Evolutionary conservation across 1,140 invertebrate genomes (phyloP).

Genomic region (Phenacoccus solenopsis): DNA sequence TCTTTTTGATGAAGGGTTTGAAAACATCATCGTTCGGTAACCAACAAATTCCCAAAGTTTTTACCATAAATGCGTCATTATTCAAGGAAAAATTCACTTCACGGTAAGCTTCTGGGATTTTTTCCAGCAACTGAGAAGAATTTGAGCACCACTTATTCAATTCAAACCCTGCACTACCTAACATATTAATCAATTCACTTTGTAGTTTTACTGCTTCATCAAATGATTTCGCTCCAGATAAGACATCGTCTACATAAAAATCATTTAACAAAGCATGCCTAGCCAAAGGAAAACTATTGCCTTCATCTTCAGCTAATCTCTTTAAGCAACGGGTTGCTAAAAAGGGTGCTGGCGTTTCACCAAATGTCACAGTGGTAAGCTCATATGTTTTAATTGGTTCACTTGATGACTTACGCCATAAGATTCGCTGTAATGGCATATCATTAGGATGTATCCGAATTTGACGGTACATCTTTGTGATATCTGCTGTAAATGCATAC

Average conservation of each 20-base stretch:
- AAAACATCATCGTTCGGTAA: background rate
- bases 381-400: conserved; percentile 28
- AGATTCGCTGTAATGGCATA: conserved; percentile 25
- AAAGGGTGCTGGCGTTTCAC: conserved; percentile 29
- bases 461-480: conserved; percentile 34
- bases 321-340: conserved; percentile 31
- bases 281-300: conserved; percentile 24
- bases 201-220: conserved; percentile 24
- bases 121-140: background rate
- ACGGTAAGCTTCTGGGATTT: conserved; percentile 14
- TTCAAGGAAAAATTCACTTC: background rate
- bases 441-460: conserved; percentile 29
- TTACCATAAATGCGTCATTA: background rate
- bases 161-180: conserved; percentile 25
- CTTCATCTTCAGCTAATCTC: conserved; percentile 31
- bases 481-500: conserved; percentile 31
- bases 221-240: conserved; percentile 22
- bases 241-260: conserved; percentile 27
- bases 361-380: conserved; percentile 31
- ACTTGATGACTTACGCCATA: conserved; percentile 27
- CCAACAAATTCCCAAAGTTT: conserved; percentile 14
- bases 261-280: conserved; percentile 22
- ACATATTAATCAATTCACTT: conserved; percentile 24
- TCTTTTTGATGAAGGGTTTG: background rate
- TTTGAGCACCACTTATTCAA: conserved; percentile 28